Conservation (phyloP, 2,797 vertebrate genomes). For the Chromobotia macracanthus region DNA sequence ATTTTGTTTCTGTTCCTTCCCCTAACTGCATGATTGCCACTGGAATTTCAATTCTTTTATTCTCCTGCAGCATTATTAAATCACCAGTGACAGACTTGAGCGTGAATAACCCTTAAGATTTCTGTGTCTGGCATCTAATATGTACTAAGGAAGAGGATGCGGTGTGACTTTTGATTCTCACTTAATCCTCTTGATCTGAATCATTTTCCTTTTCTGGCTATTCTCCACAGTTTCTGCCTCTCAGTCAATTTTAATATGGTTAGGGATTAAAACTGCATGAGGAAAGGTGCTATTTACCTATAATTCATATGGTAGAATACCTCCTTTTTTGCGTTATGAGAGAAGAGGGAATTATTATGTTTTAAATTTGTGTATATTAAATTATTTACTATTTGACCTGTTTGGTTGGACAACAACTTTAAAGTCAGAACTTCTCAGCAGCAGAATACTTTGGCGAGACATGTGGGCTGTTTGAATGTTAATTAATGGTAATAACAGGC, state of each 20-base stretch:
- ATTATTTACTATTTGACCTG: too few species aligned
- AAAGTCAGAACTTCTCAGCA: too few species aligned
- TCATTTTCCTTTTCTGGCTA: constrained; percentile 25
- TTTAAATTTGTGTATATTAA: too few species aligned
- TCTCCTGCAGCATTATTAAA: constrained; percentile 50
- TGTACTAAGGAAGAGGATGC: constrained; percentile 17
- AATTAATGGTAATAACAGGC: too few species aligned
- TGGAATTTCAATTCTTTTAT: constrained; percentile 44
- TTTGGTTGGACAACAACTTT: too few species aligned
- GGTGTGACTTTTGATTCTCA: constrained; percentile 40
- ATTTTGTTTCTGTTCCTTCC: constrained; percentile 18
- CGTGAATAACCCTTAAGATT: constrained; percentile 45
- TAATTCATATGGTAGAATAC: constrained; percentile 13
- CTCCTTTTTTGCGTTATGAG: background rate
- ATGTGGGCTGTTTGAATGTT: too few species aligned
- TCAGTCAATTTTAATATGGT: constrained; percentile 20
- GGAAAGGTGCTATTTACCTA: constrained; percentile 17
- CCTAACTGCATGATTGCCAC: constrained; percentile 33
- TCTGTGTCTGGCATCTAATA: constrained; percentile 31
- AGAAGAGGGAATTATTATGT: background rate
- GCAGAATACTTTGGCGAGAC: too few species aligned
- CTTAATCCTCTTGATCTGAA: constrained; percentile 31
- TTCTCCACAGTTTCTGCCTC: constrained; percentile 29
- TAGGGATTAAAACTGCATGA: constrained; percentile 38
- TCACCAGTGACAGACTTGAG: constrained; percentile 47